phyloP scores from a whole-genome alignment of 2,888 invertebrate genomes.

The Eudemis profundana region DNA sequence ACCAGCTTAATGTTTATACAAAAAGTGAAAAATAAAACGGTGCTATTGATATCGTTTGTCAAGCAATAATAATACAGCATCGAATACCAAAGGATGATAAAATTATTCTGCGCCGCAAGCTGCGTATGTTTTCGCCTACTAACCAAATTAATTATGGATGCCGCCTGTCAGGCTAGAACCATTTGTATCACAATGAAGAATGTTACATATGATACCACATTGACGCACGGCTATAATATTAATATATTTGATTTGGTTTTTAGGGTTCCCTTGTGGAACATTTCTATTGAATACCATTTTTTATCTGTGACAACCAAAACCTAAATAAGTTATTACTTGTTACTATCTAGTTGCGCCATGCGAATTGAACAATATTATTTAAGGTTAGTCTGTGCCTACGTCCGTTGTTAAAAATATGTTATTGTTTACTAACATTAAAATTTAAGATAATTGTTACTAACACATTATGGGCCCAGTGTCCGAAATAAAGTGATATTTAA shows the following conservation, averaged over 20 bases:
- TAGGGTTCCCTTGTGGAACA: neutral
- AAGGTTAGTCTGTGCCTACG: too few species aligned
- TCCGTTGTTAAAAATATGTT: too few species aligned
- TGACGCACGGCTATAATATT: conserved; percentile 8
- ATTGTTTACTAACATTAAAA: too few species aligned
- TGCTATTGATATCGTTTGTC: conserved; percentile 12
- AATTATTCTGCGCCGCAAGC: conserved; percentile 26
- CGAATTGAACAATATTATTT: too few species aligned
- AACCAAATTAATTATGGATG: conserved; percentile 45
- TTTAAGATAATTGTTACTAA: too few species aligned
- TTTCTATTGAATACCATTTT: too few species aligned
- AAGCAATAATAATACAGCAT: conserved; percentile 14
- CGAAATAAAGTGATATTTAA: too few species aligned
- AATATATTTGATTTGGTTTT: neutral
- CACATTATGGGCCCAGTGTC: too few species aligned
- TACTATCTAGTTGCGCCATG: too few species aligned
- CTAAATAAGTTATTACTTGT: too few species aligned
- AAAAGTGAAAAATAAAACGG: neutral
- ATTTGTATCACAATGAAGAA: conserved; percentile 37
- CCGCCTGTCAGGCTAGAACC: conserved; percentile 39
- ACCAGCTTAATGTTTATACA: too few species aligned
- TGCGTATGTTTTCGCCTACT: conserved; percentile 30
- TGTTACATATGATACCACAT: conserved; percentile 19
- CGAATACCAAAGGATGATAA: neutral
- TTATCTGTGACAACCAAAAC: too few species aligned